phyloP scores from a whole-genome alignment of 2,888 invertebrate species.

The Brachypterus glaber region DNA sequence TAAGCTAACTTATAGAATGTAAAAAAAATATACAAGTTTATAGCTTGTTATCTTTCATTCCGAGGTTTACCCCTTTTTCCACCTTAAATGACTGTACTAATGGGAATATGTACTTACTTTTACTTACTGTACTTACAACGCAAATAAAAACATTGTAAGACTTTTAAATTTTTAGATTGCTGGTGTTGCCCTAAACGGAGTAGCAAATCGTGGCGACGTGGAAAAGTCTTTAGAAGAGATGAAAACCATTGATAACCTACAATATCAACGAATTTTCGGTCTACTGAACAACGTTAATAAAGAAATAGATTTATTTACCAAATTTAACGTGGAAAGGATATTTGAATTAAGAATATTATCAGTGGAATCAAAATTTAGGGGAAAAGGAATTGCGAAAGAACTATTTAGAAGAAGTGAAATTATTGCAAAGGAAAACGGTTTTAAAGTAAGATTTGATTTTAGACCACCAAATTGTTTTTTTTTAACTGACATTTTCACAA shows the following conservation, averaged over 20 bases:
- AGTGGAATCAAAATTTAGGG: constrained; percentile 61
- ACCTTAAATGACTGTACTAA: too few relatives aligned
- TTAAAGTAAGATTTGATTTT: constrained; percentile 63
- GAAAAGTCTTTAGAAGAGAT: constrained; percentile 60
- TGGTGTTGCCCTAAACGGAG: constrained; percentile 71
- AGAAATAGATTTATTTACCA: constrained; percentile 57
- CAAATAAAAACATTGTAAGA: too few relatives aligned
- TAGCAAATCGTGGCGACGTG: constrained; percentile 61
- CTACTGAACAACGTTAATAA: constrained; percentile 63
- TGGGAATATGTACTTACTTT: too few relatives aligned
- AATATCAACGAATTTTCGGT: constrained; percentile 70
- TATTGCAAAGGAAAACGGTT: constrained; percentile 55
- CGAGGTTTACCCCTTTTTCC: too few relatives aligned
- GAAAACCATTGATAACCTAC: constrained; percentile 54
- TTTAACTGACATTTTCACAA: too few relatives aligned
- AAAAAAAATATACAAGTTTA: too few relatives aligned
- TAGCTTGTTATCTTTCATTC: too few relatives aligned
- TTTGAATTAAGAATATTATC: constrained; percentile 75
- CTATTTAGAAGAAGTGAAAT: constrained; percentile 58
- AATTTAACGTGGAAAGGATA: constrained; percentile 57
- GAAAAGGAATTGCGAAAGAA: constrained; percentile 64
- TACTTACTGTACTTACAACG: too few relatives aligned
- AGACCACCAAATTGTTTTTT: too few relatives aligned
- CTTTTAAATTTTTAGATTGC: constrained; percentile 52
- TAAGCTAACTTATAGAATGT: too few relatives aligned